Percentiles rank a stretch among this genome's conserved stretches.
Conservation (phyloP, 2,113 vertebrate genomes). For the Meriones unguiculatus region DNA sequence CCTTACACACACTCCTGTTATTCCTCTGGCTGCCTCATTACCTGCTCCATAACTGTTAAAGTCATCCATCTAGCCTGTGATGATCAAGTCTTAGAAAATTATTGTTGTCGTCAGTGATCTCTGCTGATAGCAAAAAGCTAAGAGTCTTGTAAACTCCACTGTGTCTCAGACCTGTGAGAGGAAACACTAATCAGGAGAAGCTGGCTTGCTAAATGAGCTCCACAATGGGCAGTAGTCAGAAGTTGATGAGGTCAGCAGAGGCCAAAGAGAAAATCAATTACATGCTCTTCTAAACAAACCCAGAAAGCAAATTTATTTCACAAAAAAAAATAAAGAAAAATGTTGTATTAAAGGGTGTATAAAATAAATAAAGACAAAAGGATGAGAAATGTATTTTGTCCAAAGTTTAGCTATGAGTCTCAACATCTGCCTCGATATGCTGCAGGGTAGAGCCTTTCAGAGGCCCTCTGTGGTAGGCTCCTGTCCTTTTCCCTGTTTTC, state of each 20-base stretch:
- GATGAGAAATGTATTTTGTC: background rate
- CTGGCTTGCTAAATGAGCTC: constrained; percentile 44
- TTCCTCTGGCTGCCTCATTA: constrained; percentile 36
- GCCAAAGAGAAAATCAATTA: constrained; percentile 64
- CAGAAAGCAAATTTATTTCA: constrained; percentile 55
- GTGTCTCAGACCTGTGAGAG: background rate
- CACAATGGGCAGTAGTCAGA: background rate
- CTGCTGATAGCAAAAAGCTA: background rate
- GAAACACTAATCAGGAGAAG: constrained; percentile 27
- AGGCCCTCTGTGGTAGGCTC: too few relatives aligned
- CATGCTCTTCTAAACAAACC: constrained; percentile 6
- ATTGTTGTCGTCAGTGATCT: background rate
- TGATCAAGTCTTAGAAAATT: background rate
- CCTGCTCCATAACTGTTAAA: constrained; percentile 24
- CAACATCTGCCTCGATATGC: too few relatives aligned
- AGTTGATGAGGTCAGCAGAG: constrained; percentile 19
- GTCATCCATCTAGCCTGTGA: background rate
- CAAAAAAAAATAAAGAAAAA: constrained; percentile 52
- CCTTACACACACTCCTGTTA: background rate
- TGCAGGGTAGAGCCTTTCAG: too few relatives aligned
- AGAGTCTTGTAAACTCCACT: background rate
- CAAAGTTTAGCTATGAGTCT: too few relatives aligned
- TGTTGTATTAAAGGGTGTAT: background rate
- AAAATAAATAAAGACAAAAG: constrained; percentile 44
- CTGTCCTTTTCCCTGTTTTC: too few relatives aligned